Base-by-base conservation (phyloP, 2,113 vertebrate genomes). In the Chaetodon auriga region DNA sequence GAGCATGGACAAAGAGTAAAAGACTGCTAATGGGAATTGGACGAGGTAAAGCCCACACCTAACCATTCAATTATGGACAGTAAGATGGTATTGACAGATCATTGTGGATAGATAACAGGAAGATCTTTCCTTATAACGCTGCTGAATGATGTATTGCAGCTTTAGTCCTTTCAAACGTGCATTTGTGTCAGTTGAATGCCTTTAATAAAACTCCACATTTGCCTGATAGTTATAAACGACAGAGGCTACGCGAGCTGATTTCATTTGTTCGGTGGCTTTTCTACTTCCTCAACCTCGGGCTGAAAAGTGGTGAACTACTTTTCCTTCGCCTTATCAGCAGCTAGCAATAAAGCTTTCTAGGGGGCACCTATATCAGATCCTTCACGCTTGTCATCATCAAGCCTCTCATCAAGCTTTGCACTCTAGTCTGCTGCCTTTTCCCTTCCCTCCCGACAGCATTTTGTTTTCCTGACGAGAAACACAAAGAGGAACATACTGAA, bases 371-470 rank as follows among this genome's bases (percentile, higher is more conserved):
- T 76, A 82, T 88, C 83, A 88, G 89, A 90, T 89, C 86, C 80
- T 69, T 91, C 80, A 80, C n/a, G 63, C 82, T 89, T 83, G 90
- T 93, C 92, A 87, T 92, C 87, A 88, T 92, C 87, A 84, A 90
- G 75, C 82, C 68, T 79, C 83, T 89, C 91, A 87, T 92, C 89
- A 91, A 69, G 80, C 41, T 72, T 69, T 75, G 83, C 87, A 77
- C 90, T 87, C 69, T 58, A 68, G 70, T 77, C 80, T 49, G 68
- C 81, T 16, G 69, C 79, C 71, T 80, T 57, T 57, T 51, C 84
- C 61, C 48, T 78, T 68, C 75, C 75, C 84, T 84, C 55, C 58
- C 65, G 83, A 93, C 83, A 90, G 89, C 90, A 82, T 92, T 92
- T 91, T 89, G 88, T 92, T 89, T 92, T 84, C 85, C 80, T 89